These are phyloP conservation scores for Mustelus asterias DNA, from an alignment of 2,113 vertebrate species.

Conservation along the genomic window DNA sequence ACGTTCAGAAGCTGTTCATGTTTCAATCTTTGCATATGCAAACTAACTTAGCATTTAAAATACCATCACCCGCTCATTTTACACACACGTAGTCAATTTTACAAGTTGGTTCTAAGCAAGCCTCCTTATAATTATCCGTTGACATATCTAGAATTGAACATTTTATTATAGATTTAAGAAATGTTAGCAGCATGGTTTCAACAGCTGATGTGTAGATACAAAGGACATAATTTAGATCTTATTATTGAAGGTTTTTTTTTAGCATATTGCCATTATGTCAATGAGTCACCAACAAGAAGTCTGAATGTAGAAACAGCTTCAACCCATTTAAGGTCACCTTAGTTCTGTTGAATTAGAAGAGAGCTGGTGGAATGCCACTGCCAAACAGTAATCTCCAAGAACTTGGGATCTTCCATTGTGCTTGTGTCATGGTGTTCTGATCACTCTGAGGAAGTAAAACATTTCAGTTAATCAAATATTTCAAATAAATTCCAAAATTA, in stretches of 20 bases:
- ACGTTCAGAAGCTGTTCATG: neutral
- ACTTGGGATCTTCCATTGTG: conserved; percentile 76
- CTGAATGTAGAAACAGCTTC: neutral
- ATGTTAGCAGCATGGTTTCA: neutral
- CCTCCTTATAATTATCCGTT: neutral
- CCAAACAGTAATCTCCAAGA: conserved; percentile 92
- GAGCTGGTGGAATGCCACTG: conserved; percentile 76
- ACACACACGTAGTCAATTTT: neutral
- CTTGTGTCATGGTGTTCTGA: conserved; percentile 40
- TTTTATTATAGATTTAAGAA: neutral
- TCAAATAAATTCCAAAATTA: neutral
- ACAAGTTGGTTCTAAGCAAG: neutral
- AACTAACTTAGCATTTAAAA: neutral
- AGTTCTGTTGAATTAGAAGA: conserved; percentile 63
- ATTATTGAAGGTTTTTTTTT: neutral
- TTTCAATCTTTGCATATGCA: neutral
- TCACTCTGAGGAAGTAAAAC: conserved; percentile 44
- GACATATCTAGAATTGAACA: neutral
- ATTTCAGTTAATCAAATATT: neutral
- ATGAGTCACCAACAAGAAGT: neutral
- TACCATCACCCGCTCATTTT: neutral
- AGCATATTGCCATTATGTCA: neutral
- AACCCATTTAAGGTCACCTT: neutral
- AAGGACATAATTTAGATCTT: neutral
- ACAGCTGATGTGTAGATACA: neutral